phyloP scores from a whole-genome alignment of 2,888 invertebrate genomes.

The Muscina levida region DNA sequence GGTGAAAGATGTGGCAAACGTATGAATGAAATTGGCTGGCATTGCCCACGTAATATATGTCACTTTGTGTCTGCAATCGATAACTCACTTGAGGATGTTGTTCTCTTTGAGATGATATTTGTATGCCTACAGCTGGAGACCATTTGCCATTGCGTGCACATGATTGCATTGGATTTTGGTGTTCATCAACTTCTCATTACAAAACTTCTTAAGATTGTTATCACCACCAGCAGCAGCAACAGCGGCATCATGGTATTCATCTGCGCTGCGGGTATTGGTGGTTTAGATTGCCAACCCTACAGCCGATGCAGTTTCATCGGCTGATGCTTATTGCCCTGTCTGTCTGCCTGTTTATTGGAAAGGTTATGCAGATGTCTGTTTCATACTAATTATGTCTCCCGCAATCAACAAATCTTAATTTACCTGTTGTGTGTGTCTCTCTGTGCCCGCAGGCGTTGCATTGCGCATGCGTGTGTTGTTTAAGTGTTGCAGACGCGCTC shows the following conservation, averaged over 20 bases:
- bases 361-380: conserved; percentile 49
- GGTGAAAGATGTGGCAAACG: conserved; percentile 14
- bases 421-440: conserved; percentile 18
- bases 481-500: conserved; percentile 6
- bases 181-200: conserved; percentile 17
- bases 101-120: conserved; percentile 3
- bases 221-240: conserved; percentile 43
- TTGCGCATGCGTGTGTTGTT: background rate
- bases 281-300: background rate
- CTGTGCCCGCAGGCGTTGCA: background rate
- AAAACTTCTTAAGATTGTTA: conserved; percentile 41
- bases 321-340: conserved; percentile 15
- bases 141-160: conserved; percentile 49
- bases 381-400: conserved; percentile 49
- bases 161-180: conserved; percentile 46
- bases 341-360: conserved; percentile 18
- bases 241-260: conserved; percentile 13
- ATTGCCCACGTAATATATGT: conserved; percentile 60
- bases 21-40: conserved; percentile 26
- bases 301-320: conserved; percentile 13
- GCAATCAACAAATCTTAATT: conserved; percentile 33
- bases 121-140: background rate
- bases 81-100: conserved; percentile 3
- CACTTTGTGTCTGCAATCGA: conserved; percentile 22
- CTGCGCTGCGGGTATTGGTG: conserved; percentile 12